These are phyloP conservation scores for Trogon melanurus DNA, from an alignment of 2,113 vertebrate species.

Conservation along the genomic window DNA sequence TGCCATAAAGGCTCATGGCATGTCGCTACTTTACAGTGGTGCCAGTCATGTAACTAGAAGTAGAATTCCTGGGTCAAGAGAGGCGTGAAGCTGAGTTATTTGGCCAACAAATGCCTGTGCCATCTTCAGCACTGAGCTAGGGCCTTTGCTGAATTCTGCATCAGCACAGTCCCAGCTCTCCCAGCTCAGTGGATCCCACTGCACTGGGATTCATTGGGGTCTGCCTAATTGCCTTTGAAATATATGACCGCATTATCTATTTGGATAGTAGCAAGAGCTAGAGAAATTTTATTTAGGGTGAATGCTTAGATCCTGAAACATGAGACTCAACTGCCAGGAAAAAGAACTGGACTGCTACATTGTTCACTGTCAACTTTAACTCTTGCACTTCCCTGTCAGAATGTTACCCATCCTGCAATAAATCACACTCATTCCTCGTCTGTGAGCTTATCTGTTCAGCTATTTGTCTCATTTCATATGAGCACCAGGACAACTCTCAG, in stretches of 20 bases:
- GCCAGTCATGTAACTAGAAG: background rate
- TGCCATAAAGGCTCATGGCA: background rate
- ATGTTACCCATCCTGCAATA: background rate
- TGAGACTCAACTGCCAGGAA: background rate
- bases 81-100: background rate
- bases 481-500: background rate
- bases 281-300: background rate
- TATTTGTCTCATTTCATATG: background rate
- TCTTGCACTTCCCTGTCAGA: background rate
- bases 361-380: background rate
- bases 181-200: background rate
- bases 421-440: background rate
- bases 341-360: background rate
- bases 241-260: background rate
- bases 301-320: background rate
- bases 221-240: background rate
- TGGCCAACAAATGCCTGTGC: background rate
- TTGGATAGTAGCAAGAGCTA: background rate
- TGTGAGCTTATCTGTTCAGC: background rate
- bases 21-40: background rate
- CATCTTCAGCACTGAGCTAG: background rate
- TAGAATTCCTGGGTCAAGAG: background rate
- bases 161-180: background rate
- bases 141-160: background rate
- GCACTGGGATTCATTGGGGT: background rate